A percentile compares a stretch with the other conserved stretches of the same genome.
These are phyloP conservation scores for Nannospalax galili DNA, from an alignment of 2,113 vertebrate species.

Conservation along the genomic window DNA sequence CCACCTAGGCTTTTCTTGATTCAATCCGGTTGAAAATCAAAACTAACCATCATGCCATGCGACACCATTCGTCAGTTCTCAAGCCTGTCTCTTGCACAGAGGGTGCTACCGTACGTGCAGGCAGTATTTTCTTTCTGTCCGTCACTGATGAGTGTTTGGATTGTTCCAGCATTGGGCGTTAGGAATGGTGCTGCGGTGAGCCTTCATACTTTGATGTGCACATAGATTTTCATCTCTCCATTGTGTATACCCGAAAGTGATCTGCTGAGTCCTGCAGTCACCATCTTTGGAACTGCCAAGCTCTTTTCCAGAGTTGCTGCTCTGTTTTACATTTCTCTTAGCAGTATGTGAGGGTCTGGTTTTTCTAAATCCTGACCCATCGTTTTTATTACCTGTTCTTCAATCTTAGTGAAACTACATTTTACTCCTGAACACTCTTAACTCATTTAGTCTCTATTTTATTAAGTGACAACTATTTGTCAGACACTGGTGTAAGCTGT, in stretches of 20 bases:
- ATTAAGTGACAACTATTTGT: neutral
- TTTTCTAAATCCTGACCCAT: neutral
- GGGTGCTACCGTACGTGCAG: too few relatives aligned
- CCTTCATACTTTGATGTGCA: too few relatives aligned
- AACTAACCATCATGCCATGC: neutral
- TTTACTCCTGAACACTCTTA: neutral
- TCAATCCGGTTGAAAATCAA: neutral
- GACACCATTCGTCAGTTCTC: neutral
- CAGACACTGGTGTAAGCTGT: neutral
- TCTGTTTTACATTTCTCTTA: neutral
- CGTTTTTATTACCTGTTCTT: too few relatives aligned
- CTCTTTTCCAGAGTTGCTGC: neutral
- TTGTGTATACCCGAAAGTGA: neutral
- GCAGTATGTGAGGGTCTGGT: too few relatives aligned
- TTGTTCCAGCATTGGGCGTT: neutral
- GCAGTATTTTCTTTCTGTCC: neutral
- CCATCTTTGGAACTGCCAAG: neutral
- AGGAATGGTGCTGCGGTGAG: neutral
- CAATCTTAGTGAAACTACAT: neutral
- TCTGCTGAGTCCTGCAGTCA: neutral
- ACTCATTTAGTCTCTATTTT: neutral
- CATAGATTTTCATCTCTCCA: neutral
- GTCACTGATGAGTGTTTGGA: neutral
- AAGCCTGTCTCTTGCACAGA: neutral
- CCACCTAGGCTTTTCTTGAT: neutral